Evolutionary conservation across 2,888 invertebrate species (phyloP).

Genomic region (Pollenia amentaria): DNA sequence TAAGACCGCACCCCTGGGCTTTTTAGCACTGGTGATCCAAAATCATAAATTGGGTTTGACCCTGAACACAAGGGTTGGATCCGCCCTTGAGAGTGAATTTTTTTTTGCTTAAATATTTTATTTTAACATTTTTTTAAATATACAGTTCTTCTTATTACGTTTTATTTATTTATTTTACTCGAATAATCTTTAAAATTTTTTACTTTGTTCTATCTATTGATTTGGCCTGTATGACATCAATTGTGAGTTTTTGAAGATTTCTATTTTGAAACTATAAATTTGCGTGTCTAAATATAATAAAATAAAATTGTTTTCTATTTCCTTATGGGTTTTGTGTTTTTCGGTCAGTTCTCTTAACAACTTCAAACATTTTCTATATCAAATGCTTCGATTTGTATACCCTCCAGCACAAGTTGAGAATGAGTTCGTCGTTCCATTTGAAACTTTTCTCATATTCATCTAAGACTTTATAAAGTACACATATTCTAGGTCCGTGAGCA

Average conservation of each 20-base stretch:
- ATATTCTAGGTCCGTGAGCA: too few relatives aligned
- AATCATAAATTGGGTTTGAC: too few relatives aligned
- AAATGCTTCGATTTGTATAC: not conserved
- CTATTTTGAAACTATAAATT: slow-evolving; percentile 17
- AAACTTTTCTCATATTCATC: too few relatives aligned
- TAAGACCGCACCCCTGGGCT: too few relatives aligned
- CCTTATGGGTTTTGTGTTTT: not conserved
- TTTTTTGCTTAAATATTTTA: too few relatives aligned
- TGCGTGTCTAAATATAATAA: slow-evolving; percentile 63
- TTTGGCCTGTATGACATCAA: slow-evolving; percentile 47
- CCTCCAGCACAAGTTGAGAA: too few relatives aligned
- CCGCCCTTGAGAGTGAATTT: too few relatives aligned
- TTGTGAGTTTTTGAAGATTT: not conserved
- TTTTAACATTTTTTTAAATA: too few relatives aligned
- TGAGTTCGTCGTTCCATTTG: too few relatives aligned
- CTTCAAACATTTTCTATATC: slow-evolving; percentile 32
- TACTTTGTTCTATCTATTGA: not conserved
- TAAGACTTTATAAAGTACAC: too few relatives aligned
- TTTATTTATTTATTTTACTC: not conserved
- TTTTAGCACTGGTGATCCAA: too few relatives aligned
- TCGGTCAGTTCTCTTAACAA: slow-evolving; percentile 53
- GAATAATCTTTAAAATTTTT: not conserved
- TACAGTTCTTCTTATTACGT: not conserved
- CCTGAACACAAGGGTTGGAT: too few relatives aligned
- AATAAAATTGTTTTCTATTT: not conserved